Conservation (phyloP, 2,888 invertebrate species). For the Corythucha ciliata region DNA sequence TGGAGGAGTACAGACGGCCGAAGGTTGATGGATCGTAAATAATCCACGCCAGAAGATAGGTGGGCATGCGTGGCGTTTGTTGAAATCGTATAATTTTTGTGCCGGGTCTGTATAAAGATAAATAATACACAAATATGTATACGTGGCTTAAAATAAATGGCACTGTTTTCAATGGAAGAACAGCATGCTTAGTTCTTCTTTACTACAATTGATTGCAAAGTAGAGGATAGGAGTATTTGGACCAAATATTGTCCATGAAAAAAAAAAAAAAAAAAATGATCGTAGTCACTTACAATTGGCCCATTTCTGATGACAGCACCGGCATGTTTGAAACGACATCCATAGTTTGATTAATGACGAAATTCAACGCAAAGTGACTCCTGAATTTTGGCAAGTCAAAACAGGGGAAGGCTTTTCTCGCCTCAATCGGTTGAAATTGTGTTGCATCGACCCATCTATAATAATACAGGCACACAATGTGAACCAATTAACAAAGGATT, state of each 20-base stretch:
- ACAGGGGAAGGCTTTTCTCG: conserved; percentile 20
- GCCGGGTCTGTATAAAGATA: conserved; percentile 12
- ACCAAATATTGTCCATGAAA: conserved; percentile 1
- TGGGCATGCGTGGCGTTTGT: conserved; percentile 32
- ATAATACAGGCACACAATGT: too few species aligned
- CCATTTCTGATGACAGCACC: not conserved
- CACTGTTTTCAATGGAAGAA: conserved; percentile 1
- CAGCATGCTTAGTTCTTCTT: not conserved
- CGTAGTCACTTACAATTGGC: too few species aligned
- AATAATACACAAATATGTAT: conserved; percentile 4
- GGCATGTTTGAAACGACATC: conserved; percentile 19
- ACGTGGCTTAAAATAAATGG: too few species aligned
- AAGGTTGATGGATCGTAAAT: conserved; percentile 11
- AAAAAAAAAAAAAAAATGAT: not conserved
- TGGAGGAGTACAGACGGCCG: conserved; percentile 9
- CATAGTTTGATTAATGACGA: not conserved
- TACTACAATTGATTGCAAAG: too few species aligned
- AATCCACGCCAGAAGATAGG: conserved; percentile 63
- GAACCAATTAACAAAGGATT: too few species aligned
- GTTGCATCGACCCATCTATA: conserved; percentile 11
- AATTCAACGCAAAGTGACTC: conserved; percentile 1
- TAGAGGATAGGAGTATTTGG: too few species aligned
- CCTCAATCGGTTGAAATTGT: conserved; percentile 14
- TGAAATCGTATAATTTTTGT: conserved; percentile 26
- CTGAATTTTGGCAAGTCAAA: conserved; percentile 17